Evolutionary conservation across 2,888 invertebrate species (phyloP).

Genomic region (Ectemnius cavifrons): DNA sequence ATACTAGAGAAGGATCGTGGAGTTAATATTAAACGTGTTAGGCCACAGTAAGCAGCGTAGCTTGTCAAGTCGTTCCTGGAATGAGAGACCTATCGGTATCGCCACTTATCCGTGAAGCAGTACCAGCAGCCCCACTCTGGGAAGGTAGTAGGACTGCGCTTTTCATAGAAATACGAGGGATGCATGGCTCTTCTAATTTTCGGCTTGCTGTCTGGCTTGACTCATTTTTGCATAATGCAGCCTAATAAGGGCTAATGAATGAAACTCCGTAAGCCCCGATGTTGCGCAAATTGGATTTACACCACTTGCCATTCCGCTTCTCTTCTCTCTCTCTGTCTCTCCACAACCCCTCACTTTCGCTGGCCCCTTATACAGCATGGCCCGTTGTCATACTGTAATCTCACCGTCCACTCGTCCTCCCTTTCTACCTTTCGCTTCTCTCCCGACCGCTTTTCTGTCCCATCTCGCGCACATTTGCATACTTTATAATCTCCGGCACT

Average conservation of each 20-base stretch:
- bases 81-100: conserved; percentile 37
- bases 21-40: conserved; percentile 7
- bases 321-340: no score
- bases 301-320: conserved; percentile 60
- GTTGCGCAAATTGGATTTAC: conserved; percentile 71
- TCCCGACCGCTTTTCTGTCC: conserved; percentile 17
- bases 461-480: conserved; percentile 62
- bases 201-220: conserved; percentile 61
- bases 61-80: conserved; percentile 29
- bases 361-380: conserved; percentile 17
- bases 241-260: conserved; percentile 73
- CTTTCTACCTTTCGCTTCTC: conserved; percentile 23
- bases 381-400: conserved; percentile 53
- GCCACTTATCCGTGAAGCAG: conserved; percentile 15
- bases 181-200: conserved; percentile 57
- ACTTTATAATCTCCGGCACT: conserved; percentile 57
- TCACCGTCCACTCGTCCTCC: conserved; percentile 39
- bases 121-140: no score
- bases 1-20: no score
- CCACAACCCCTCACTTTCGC: conserved; percentile 45
- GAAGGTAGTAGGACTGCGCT: not conserved
- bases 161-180: conserved; percentile 15
- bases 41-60: not conserved
- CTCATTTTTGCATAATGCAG: conserved; percentile 73
- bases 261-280: conserved; percentile 65